These are phyloP conservation scores for Drosophila jambulina DNA, from an alignment of 1,140 invertebrate species.

Conservation along the genomic window DNA sequence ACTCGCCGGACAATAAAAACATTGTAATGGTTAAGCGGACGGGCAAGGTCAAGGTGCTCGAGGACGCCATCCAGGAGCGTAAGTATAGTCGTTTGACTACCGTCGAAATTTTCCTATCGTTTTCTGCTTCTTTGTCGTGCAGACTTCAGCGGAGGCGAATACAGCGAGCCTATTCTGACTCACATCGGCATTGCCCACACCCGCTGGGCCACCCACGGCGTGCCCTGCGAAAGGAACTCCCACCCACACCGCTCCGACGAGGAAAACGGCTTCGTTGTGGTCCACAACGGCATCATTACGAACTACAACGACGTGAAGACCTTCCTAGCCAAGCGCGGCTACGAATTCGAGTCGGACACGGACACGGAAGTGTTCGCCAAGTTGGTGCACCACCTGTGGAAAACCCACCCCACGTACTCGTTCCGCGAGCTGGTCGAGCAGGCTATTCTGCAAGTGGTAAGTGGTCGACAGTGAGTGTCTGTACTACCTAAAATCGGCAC, in stretches of 20 bases:
- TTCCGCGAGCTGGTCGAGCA: slow-evolving; percentile 98
- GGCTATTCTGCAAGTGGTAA: slow-evolving; percentile 94
- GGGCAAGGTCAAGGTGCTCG: slow-evolving; percentile 97
- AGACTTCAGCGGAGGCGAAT: slow-evolving; percentile 76
- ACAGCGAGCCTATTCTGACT: slow-evolving; percentile 84
- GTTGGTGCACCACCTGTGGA: slow-evolving; percentile 96
- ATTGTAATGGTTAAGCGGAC: slow-evolving; percentile 95
- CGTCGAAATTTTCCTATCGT: neutral
- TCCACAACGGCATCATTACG: slow-evolving; percentile 99
- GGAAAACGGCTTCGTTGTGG: slow-evolving; percentile 96
- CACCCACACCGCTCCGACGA: slow-evolving; percentile 98
- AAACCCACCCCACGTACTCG: slow-evolving; percentile 94
- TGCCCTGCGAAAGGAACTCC: slow-evolving; percentile 95
- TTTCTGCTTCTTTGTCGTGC: neutral
- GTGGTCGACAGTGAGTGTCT: neutral
- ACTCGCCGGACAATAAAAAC: slow-evolving; percentile 90
- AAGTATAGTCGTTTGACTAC: slow-evolving; percentile 7
- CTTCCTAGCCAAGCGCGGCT: slow-evolving; percentile 95
- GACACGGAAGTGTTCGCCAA: slow-evolving; percentile 99
- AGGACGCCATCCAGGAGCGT: slow-evolving; percentile 92
- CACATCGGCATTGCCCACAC: slow-evolving; percentile 99
- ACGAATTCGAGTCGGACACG: slow-evolving; percentile 98
- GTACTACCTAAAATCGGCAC: neutral
- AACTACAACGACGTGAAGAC: slow-evolving; percentile 99
- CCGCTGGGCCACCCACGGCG: slow-evolving; percentile 99